Evolutionary conservation across 2,888 invertebrate genomes (phyloP).

Genomic region (Tinea pellionella): DNA sequence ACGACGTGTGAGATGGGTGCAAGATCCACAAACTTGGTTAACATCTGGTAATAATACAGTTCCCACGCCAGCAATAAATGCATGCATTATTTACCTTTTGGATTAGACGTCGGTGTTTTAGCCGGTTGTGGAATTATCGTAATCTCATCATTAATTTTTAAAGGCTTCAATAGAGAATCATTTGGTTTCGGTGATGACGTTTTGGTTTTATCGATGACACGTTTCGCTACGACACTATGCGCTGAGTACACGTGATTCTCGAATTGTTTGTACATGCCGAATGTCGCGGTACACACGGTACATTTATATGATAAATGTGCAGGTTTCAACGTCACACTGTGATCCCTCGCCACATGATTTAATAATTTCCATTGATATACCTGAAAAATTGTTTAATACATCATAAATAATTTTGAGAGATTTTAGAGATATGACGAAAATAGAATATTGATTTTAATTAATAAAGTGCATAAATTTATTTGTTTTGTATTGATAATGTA

Average conservation of each 20-base stretch:
- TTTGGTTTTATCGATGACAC: constrained; percentile 58
- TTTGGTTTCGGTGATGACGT: constrained; percentile 30
- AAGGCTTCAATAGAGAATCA: constrained; percentile 72
- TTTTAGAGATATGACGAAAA: neutral
- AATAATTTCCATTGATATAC: constrained; percentile 94
- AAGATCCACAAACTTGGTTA: neutral
- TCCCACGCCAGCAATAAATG: neutral
- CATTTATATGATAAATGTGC: constrained; percentile 95
- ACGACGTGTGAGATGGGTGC: no score
- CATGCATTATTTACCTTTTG: constrained; percentile 12
- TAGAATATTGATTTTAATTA: neutral
- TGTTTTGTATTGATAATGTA: no score
- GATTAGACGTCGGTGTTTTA: neutral
- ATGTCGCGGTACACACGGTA: constrained; percentile 94
- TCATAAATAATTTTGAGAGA: neutral
- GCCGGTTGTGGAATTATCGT: constrained; percentile 89
- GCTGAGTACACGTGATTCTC: constrained; percentile 95
- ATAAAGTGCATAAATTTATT: no score
- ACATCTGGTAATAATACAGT: neutral
- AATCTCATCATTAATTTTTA: constrained; percentile 90
- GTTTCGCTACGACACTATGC: constrained; percentile 89
- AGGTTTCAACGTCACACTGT: constrained; percentile 90
- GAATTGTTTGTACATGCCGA: constrained; percentile 95
- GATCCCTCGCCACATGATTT: constrained; percentile 92
- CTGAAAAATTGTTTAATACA: constrained; percentile 49